Evolutionary conservation across 2,888 invertebrate species (phyloP).

Genomic region (Drosophila flavopinicola): DNA sequence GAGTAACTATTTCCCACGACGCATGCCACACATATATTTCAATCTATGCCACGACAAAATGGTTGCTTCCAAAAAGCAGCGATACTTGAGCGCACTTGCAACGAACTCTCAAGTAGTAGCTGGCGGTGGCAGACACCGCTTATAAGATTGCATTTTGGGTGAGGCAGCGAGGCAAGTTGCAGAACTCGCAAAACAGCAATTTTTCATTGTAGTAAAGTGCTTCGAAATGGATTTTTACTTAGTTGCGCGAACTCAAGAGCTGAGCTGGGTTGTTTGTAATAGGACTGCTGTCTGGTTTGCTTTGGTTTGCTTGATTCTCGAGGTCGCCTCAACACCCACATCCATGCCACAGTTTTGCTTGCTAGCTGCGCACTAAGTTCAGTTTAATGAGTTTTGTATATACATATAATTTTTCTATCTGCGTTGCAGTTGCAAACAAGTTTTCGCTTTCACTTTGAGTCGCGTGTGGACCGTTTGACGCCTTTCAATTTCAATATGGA

Average conservation of each 20-base stretch:
- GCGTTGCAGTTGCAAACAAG: constrained; percentile 61
- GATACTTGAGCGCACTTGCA: constrained; percentile 37
- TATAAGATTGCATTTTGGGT: constrained; percentile 33
- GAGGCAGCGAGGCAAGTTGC: constrained; percentile 2
- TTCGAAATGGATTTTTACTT: constrained; percentile 59
- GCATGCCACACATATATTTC: constrained; percentile 14
- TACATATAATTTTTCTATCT: constrained; percentile 60
- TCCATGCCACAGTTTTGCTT: constrained; percentile 11
- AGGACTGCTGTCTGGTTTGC: constrained; percentile 33
- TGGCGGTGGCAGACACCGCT: constrained; percentile 45
- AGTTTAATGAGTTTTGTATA: constrained; percentile 68
- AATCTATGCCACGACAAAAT: constrained; percentile 43
- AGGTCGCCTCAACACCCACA: constrained; percentile 47
- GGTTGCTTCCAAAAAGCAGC: constrained; percentile 45
- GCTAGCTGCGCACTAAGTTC: constrained; percentile 51
- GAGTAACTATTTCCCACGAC: constrained; percentile 43
- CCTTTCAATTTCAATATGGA: constrained; percentile 54
- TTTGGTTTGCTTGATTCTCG: constrained; percentile 42
- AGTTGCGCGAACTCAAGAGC: constrained; percentile 34
- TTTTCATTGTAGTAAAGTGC: constrained; percentile 61
- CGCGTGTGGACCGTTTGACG: constrained; percentile 60
- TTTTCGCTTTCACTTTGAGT: constrained; percentile 50
- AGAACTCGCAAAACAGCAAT: constrained; percentile 46
- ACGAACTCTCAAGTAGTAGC: constrained; percentile 33
- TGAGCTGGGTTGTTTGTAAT: constrained; percentile 27